phyloP scores from a whole-genome alignment of 2,888 invertebrate species.

The Epicampocera succincta region DNA sequence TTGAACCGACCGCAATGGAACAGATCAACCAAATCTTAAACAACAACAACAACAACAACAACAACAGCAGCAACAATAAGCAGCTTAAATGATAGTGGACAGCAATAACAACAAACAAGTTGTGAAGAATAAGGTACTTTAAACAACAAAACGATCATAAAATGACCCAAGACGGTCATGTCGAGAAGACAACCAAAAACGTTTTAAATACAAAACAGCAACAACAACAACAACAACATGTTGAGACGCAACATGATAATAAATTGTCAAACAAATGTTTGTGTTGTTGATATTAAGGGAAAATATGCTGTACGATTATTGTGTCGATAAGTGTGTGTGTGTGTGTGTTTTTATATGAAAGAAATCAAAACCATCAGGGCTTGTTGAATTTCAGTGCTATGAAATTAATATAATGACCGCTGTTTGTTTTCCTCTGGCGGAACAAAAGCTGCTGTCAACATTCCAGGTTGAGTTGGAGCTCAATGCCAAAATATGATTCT shows the following conservation, averaged over 20 bases:
- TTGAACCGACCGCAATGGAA: slow-evolving; percentile 58
- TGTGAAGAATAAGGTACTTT: slow-evolving; percentile 35
- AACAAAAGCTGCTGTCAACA: too few relatives aligned
- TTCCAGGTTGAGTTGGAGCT: too few relatives aligned
- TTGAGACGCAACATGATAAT: slow-evolving; percentile 46
- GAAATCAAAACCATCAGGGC: not conserved
- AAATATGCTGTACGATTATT: not conserved
- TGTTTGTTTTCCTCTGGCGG: too few relatives aligned
- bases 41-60: not conserved
- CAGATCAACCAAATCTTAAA: slow-evolving; percentile 2
- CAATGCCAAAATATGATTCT: too few relatives aligned
- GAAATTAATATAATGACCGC: too few relatives aligned
- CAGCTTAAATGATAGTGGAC: slow-evolving; percentile 26
- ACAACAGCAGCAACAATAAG: not conserved
- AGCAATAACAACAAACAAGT: slow-evolving; percentile 14
- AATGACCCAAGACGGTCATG: slow-evolving; percentile 4
- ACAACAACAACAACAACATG: not conserved
- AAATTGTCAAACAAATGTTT: slow-evolving; percentile 55
- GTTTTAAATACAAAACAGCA: not conserved
- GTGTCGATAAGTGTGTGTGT: not conserved
- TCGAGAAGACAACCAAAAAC: not conserved
- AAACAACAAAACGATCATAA: slow-evolving; percentile 47
- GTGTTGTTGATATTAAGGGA: slow-evolving; percentile 34
- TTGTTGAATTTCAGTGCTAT: too few relatives aligned
- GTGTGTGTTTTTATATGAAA: too few relatives aligned